Conservation (phyloP, 2,888 invertebrate genomes). For the Hypomecis atomaria region DNA sequence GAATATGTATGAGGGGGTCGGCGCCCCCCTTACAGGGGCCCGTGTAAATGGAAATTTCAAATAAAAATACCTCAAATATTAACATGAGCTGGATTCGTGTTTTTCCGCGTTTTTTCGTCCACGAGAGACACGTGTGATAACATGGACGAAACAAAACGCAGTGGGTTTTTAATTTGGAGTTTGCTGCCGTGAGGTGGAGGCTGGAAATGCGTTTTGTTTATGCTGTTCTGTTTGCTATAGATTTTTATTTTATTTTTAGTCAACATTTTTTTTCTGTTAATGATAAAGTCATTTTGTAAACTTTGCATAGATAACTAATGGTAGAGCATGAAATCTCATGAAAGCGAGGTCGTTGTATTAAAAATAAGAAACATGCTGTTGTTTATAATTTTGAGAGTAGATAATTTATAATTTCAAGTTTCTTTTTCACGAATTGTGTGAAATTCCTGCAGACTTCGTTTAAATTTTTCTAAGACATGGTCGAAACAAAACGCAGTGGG, state of each 20-base stretch:
- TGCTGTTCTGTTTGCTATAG: neutral
- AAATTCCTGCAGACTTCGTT: no score
- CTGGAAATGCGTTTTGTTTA: conserved; percentile 17
- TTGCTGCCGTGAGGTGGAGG: conserved; percentile 6
- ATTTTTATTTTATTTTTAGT: neutral
- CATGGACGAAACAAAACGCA: conserved; percentile 46
- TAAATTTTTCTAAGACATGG: no score
- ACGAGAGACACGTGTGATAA: conserved; percentile 68
- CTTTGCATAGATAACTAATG: no score
- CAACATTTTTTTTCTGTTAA: no score
- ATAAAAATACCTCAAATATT: conserved; percentile 85
- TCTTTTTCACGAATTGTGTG: no score
- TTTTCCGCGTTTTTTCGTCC: conserved; percentile 67
- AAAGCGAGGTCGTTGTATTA: no score
- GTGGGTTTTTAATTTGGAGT: conserved; percentile 29
- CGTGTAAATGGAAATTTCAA: conserved; percentile 85
- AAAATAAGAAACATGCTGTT: no score
- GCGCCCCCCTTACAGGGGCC: conserved; percentile 47
- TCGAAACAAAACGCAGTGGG: conserved; percentile 32
- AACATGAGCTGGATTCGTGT: conserved; percentile 83
- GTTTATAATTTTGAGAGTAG: no score
- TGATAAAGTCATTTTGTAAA: no score
- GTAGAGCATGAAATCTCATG: no score
- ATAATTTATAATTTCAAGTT: no score
- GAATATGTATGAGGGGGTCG: conserved; percentile 87